These are phyloP conservation scores for Digitonthophagus gazella DNA, from an alignment of 2,888 invertebrate species.

Conservation along the genomic window DNA sequence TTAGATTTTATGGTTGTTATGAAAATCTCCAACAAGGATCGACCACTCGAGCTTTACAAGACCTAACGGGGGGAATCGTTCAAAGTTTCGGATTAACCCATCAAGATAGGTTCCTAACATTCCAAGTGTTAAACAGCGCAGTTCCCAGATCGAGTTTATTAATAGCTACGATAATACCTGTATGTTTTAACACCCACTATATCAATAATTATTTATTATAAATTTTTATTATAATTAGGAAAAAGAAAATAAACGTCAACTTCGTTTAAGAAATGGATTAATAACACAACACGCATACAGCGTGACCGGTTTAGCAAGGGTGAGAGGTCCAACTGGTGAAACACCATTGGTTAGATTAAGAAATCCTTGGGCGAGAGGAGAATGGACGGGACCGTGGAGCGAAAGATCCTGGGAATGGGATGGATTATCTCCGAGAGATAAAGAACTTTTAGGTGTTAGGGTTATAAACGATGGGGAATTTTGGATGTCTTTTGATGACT, in stretches of 20 bases:
- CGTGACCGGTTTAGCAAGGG: conserved; percentile 69
- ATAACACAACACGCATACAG: conserved; percentile 69
- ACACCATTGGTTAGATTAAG: conserved; percentile 62
- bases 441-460: conserved; percentile 61
- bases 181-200: conserved; percentile 44
- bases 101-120: conserved; percentile 64
- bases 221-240: conserved; percentile 45
- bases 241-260: conserved; percentile 57
- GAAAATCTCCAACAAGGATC: conserved; percentile 62
- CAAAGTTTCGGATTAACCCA: conserved; percentile 68
- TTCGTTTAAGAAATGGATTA: conserved; percentile 61
- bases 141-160: conserved; percentile 69
- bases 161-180: conserved; percentile 63
- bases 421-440: conserved; percentile 61
- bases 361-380: conserved; percentile 66
- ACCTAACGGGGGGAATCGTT: conserved; percentile 72
- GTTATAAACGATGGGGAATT: conserved; percentile 69
- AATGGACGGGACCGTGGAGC: conserved; percentile 73
- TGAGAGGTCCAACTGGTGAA: conserved; percentile 59
- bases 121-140: conserved; percentile 65
- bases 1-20: conserved; percentile 68
- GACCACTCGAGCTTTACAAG: conserved; percentile 68
- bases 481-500: conserved; percentile 73
- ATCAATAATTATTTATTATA: neutral
- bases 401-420: conserved; percentile 70